These are phyloP conservation scores for Empidonax traillii DNA, from an alignment of 2,113 vertebrate species.

Conservation along the genomic window DNA sequence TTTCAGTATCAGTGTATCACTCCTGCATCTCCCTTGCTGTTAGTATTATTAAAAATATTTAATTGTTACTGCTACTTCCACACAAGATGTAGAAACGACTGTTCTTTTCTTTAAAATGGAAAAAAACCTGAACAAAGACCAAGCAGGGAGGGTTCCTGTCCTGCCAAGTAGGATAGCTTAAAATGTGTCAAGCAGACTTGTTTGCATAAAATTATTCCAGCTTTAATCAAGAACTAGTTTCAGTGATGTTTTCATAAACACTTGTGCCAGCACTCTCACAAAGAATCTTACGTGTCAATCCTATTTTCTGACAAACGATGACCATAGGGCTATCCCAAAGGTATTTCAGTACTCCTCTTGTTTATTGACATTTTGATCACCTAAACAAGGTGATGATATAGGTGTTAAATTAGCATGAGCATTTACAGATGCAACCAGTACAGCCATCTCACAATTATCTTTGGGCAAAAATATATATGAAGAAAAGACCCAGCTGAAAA, in stretches of 20 bases:
- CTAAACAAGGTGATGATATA: not conserved
- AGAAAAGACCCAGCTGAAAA: not conserved
- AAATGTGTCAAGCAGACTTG: not conserved
- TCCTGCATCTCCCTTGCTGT: not conserved
- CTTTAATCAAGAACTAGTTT: not conserved
- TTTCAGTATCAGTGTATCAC: not conserved
- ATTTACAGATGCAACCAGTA: not conserved
- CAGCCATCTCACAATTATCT: not conserved
- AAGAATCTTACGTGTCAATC: not conserved
- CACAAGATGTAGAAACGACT: not conserved
- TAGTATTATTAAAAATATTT: not conserved
- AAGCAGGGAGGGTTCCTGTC: not conserved
- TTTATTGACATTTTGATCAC: not conserved
- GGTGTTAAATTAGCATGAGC: not conserved
- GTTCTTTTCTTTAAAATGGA: not conserved
- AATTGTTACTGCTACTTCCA: not conserved
- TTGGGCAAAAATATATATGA: not conserved
- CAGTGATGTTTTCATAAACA: not conserved
- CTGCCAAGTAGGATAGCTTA: not conserved
- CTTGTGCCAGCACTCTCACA: not conserved
- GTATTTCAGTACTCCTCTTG: not conserved
- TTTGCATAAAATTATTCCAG: not conserved
- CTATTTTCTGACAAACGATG: not conserved
- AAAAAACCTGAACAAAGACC: not conserved
- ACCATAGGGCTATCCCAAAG: not conserved